phyloP scores from a whole-genome alignment of 2,113 vertebrate species.

The Vidua chalybeata region DNA sequence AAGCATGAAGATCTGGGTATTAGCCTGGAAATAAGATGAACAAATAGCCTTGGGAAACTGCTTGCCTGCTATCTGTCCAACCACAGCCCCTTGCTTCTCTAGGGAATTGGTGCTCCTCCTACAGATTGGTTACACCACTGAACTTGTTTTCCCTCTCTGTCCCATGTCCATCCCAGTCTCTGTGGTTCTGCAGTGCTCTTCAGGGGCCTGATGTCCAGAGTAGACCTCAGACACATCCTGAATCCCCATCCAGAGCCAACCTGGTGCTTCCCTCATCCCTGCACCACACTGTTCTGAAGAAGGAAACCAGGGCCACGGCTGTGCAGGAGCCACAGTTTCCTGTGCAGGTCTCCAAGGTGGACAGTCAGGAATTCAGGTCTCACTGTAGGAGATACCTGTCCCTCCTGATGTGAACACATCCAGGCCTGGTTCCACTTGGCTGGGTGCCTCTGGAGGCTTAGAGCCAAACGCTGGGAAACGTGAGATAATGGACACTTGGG shows the following conservation, averaged over 20 bases:
- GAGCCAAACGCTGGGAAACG: neutral
- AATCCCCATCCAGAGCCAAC: neutral
- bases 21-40: constrained; percentile 31
- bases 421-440: neutral
- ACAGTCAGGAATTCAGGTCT: neutral
- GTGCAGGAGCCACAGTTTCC: neutral
- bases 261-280: neutral
- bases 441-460: neutral
- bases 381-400: neutral
- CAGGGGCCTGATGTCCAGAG: neutral
- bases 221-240: neutral
- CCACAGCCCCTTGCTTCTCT: neutral
- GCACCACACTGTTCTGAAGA: neutral
- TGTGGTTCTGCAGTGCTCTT: neutral
- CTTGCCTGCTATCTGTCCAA: neutral
- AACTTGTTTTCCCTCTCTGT: neutral
- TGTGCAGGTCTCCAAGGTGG: neutral
- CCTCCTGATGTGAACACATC: neutral
- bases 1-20: constrained; percentile 12
- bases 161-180: neutral
- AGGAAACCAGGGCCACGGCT: neutral
- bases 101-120: neutral
- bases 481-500: neutral
- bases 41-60: constrained; percentile 19
- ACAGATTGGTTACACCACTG: neutral